Conservation (phyloP, 1,140 invertebrate genomes). For the Calliphora vicina region DNA sequence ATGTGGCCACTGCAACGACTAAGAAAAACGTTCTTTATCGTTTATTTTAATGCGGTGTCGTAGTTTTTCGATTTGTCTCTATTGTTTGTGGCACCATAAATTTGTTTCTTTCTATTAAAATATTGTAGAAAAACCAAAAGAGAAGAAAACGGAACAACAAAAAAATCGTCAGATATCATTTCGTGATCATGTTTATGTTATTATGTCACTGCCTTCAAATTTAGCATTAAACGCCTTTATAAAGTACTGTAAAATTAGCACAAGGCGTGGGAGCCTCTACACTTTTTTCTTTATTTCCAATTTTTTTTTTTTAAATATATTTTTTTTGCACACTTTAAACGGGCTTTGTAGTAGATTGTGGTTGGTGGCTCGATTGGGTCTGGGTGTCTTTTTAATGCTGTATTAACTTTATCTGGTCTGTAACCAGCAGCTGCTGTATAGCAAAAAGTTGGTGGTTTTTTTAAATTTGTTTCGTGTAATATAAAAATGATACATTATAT, state of each 20-base stretch:
- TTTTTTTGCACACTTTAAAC: neutral
- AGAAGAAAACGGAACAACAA: neutral
- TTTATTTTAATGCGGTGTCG: neutral
- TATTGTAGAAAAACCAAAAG: neutral
- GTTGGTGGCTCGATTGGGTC: neutral
- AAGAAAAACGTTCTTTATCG: neutral
- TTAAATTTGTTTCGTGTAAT: neutral
- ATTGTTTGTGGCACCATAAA: neutral
- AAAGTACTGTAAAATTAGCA: conserved; percentile 33
- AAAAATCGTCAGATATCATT: conserved; percentile 19
- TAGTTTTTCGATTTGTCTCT: neutral
- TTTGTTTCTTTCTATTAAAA: neutral
- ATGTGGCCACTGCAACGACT: neutral
- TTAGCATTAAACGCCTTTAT: conserved; percentile 32
- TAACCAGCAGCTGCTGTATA: neutral
- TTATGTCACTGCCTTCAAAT: conserved; percentile 31
- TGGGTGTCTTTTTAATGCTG: neutral
- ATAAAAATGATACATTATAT: neutral
- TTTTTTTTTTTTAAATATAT: too few relatives aligned
- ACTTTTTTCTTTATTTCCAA: neutral
- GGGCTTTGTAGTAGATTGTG: neutral
- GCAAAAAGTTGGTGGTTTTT: neutral
- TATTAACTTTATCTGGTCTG: neutral
- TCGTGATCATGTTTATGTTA: conserved; percentile 33
- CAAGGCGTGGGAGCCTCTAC: conserved; percentile 24